phyloP scores from a whole-genome alignment of 2,113 vertebrate genomes.

The Limnothrissa miodon region DNA sequence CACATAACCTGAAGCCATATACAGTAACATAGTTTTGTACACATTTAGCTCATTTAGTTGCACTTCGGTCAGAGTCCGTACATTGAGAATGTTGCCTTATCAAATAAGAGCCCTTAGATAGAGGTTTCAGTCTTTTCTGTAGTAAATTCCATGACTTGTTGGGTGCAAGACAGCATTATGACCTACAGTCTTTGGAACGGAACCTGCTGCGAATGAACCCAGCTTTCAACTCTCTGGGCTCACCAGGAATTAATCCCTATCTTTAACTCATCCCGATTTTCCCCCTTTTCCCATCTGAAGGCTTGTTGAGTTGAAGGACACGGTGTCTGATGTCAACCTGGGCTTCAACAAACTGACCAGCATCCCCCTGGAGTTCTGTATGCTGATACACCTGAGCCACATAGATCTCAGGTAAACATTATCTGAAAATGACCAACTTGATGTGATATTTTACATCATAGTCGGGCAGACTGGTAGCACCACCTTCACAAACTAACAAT shows the following conservation, averaged over 20 bases:
- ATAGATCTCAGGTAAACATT: constrained; percentile 84
- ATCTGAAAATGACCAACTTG: not conserved
- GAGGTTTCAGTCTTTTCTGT: not conserved
- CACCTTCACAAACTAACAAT: not conserved
- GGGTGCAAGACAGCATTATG: no score
- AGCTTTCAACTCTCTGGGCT: no score
- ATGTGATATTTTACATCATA: not conserved
- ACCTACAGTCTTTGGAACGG: no score
- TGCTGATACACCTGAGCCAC: constrained; percentile 79
- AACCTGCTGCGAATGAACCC: no score
- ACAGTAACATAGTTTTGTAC: no score
- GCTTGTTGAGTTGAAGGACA: constrained; percentile 80
- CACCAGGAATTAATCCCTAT: not conserved
- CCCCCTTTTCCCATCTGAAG: constrained; percentile 62
- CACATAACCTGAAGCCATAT: no score
- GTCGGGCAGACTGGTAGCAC: not conserved
- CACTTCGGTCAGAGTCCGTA: no score
- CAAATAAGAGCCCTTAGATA: no score
- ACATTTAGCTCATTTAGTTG: no score
- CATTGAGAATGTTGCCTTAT: no score
- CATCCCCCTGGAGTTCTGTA: constrained; percentile 73
- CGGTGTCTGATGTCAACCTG: constrained; percentile 79
- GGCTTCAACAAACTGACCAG: constrained; percentile 87
- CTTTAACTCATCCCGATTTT: not conserved
- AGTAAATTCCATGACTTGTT: not conserved